A percentile compares a stretch with the other conserved stretches of the same genome.
These are phyloP conservation scores for Neoniphon sammara DNA, from an alignment of 2,797 vertebrate species.

Conservation along the genomic window DNA sequence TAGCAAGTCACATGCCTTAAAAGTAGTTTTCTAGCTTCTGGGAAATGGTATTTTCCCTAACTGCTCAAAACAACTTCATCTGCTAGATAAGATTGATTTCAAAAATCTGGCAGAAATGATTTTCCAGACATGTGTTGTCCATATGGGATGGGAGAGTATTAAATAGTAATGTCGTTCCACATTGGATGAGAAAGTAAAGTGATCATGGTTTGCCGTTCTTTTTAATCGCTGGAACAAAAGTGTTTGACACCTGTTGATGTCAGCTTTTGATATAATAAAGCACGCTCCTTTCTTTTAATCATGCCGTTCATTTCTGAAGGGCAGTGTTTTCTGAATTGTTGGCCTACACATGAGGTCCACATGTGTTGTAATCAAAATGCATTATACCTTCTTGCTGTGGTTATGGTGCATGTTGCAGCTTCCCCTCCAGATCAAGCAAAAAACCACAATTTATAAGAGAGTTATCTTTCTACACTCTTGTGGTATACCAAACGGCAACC, in stretches of 20 bases:
- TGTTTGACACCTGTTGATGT: conserved; percentile 47
- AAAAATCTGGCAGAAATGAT: conserved; percentile 3
- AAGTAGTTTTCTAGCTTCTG: not conserved
- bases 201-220: conserved; percentile 28
- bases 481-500: conserved; percentile 68
- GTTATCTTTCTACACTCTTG: conserved; percentile 70
- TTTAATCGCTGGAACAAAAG: conserved; percentile 32
- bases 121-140: conserved; percentile 31
- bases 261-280: conserved; percentile 7
- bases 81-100: conserved; percentile 16
- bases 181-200: conserved; percentile 13
- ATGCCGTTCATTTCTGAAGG: conserved; percentile 5
- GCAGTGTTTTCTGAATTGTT: conserved; percentile 3
- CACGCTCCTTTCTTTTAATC: conserved; percentile 5
- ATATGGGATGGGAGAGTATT: not conserved
- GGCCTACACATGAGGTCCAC: conserved; percentile 37
- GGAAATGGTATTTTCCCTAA: not conserved
- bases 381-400: conserved; percentile 62
- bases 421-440: conserved; percentile 53
- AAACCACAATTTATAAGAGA: conserved; percentile 62
- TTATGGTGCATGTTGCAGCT: conserved; percentile 51
- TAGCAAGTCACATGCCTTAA: no score
- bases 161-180: conserved; percentile 6
- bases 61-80: conserved; percentile 13
- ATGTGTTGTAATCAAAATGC: conserved; percentile 47